phyloP scores from a whole-genome alignment of 2,888 invertebrate genomes.

The Disparrhopalites patrizii region DNA sequence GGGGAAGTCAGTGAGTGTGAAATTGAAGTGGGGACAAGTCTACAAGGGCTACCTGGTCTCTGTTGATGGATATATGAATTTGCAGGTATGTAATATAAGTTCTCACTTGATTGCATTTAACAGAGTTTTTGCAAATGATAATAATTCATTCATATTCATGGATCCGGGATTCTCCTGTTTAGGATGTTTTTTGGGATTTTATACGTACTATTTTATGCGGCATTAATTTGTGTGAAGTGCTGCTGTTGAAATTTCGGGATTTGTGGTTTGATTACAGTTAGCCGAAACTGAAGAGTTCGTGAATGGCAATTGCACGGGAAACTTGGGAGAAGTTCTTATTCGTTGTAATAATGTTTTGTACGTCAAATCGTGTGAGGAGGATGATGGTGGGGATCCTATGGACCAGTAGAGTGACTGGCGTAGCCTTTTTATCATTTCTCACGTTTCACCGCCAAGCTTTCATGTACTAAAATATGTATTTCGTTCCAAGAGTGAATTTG shows the following conservation, averaged over 20 bases:
- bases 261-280: slow-evolving; percentile 58
- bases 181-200: background rate
- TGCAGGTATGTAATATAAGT: slow-evolving; percentile 64
- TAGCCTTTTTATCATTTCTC: background rate
- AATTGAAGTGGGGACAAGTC: slow-evolving; percentile 99
- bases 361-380: slow-evolving; percentile 90
- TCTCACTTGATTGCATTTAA: background rate
- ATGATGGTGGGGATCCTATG: slow-evolving; percentile 58
- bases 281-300: slow-evolving; percentile 98
- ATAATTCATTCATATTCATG: background rate
- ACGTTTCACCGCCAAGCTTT: no score
- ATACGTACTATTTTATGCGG: background rate
- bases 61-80: slow-evolving; percentile 98
- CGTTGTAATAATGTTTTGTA: slow-evolving; percentile 96
- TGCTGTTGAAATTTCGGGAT: slow-evolving; percentile 1
- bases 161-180: background rate
- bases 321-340: slow-evolving; percentile 93
- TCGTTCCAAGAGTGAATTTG: no score
- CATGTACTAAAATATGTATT: no score
- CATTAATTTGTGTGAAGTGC: background rate
- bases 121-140: no score
- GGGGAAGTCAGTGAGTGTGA: slow-evolving; percentile 95
- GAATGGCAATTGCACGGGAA: slow-evolving; percentile 85
- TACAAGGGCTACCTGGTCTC: slow-evolving; percentile 98
- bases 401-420: slow-evolving; percentile 23